These are phyloP conservation scores for Pandion haliaetus DNA, from an alignment of 2,113 vertebrate species.

Conservation along the genomic window DNA sequence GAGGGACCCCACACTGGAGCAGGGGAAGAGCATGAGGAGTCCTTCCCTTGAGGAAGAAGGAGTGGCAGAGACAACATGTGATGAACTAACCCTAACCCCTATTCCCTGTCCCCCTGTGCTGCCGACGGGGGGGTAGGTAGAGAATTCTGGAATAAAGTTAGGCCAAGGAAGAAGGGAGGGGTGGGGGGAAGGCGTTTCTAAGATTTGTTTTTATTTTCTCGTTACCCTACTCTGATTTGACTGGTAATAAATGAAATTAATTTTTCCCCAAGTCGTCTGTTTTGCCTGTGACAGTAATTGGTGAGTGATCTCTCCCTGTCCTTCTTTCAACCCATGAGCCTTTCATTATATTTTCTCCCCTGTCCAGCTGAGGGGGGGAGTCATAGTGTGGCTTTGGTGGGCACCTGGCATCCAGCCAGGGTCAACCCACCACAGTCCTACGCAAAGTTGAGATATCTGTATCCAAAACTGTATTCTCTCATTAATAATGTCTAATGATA, in stretches of 20 bases:
- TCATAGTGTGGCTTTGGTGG: not conserved
- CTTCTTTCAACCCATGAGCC: too few relatives aligned
- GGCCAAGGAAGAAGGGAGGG: not conserved
- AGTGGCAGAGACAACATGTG: not conserved
- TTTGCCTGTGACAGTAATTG: too few relatives aligned
- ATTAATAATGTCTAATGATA: not conserved
- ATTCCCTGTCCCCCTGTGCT: not conserved
- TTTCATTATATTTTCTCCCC: not conserved
- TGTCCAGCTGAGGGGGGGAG: not conserved
- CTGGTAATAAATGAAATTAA: not conserved
- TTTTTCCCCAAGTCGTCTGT: not conserved
- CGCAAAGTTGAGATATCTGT: not conserved
- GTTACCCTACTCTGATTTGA: not conserved
- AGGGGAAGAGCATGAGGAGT: not conserved
- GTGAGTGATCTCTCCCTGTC: not conserved
- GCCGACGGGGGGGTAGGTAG: not conserved
- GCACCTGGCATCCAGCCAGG: not conserved
- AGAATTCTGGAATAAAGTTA: not conserved
- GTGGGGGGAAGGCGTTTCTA: not conserved
- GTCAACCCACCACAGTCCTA: not conserved
- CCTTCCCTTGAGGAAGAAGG: not conserved
- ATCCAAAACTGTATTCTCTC: not conserved
- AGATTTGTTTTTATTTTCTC: not conserved
- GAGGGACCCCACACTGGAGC: not conserved
- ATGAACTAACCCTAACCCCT: not conserved